Percentiles rank a stretch among this genome's conserved stretches.
These are phyloP conservation scores for Phymorhynchus buccinoides DNA, from an alignment of 1,140 invertebrate species.

Conservation along the genomic window DNA sequence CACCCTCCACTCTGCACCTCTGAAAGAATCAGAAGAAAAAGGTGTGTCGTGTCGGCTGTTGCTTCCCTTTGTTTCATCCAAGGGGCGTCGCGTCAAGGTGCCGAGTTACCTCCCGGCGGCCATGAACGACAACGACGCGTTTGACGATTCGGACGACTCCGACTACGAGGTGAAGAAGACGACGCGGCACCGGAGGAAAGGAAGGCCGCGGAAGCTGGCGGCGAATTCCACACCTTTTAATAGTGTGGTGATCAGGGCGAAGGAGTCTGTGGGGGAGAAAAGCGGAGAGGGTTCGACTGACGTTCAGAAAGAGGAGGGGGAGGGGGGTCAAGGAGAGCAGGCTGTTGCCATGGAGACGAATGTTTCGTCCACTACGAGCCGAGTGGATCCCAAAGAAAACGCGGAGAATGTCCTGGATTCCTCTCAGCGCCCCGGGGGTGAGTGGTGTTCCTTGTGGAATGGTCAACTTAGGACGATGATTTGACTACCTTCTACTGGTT, in stretches of 20 bases:
- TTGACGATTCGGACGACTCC: conserved; percentile 29
- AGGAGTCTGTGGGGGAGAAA: no score
- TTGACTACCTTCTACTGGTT: no score
- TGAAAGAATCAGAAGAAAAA: conserved; percentile 1
- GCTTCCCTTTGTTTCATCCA: conserved; percentile 38
- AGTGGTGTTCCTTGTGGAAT: neutral
- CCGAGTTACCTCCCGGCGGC: conserved; percentile 20
- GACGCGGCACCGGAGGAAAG: conserved; percentile 11
- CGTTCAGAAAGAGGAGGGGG: neutral
- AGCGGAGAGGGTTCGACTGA: neutral
- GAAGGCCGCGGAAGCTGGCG: conserved; percentile 1
- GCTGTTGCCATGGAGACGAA: neutral
- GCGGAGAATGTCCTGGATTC: neutral
- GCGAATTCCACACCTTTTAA: neutral
- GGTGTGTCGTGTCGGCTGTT: conserved; percentile 28
- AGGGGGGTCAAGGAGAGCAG: neutral
- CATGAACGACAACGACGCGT: conserved; percentile 10
- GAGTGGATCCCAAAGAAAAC: neutral
- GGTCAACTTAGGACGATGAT: no score
- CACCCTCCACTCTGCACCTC: neutral
- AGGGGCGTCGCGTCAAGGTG: conserved; percentile 28
- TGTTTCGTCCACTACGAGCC: neutral
- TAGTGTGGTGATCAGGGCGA: neutral
- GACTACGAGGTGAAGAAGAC: neutral
- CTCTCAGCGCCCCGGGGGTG: neutral